phyloP scores from a whole-genome alignment of 2,113 vertebrate species.

The Gavia stellata region DNA sequence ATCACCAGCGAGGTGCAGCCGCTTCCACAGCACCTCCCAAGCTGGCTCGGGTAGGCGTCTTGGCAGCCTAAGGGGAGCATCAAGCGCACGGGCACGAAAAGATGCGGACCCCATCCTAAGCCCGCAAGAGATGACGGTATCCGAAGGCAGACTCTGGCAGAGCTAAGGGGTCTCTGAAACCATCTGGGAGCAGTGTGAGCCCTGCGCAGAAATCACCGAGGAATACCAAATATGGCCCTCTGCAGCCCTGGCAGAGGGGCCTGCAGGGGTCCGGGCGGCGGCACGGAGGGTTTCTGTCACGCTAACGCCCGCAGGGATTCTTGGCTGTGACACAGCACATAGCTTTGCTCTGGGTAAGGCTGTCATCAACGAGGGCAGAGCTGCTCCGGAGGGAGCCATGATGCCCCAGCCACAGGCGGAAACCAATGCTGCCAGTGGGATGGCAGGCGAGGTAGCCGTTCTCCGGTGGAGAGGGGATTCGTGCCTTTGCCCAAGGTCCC shows the following conservation, averaged over 20 bases:
- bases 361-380: not conserved
- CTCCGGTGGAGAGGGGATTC: not conserved
- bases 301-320: not conserved
- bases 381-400: not conserved
- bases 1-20: not conserved
- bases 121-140: fast-evolving
- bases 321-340: not conserved
- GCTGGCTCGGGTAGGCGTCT: fast-evolving
- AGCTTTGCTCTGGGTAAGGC: not conserved
- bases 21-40: fast-evolving
- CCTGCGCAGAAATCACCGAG: not conserved
- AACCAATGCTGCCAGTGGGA: fast-evolving
- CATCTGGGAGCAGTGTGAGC: not conserved
- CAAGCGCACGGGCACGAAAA: fast-evolving
- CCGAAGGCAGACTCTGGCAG: not conserved
- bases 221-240: not conserved
- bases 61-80: not conserved
- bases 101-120: fast-evolving
- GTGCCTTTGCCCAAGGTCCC: not conserved
- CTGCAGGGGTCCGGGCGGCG: not conserved
- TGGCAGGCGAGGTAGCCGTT: not conserved
- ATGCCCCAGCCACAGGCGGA: not conserved
- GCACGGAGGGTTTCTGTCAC: not conserved
- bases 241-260: not conserved
- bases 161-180: not conserved